These are phyloP conservation scores for Bos indicus DNA, from an alignment of 2,113 vertebrate species.

Conservation along the genomic window DNA sequence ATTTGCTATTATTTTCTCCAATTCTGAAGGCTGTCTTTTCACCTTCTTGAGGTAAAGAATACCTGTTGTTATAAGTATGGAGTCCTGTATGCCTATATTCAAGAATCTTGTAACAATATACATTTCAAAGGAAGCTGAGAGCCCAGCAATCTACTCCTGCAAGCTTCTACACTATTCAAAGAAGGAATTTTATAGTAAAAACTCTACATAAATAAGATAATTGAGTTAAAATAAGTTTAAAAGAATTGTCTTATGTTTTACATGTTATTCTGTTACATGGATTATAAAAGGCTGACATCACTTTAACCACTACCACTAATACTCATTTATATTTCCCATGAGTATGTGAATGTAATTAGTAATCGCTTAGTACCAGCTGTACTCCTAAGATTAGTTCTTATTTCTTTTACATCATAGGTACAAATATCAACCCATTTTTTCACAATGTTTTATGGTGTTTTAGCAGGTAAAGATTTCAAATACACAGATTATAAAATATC, in stretches of 20 bases:
- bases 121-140: neutral
- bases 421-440: neutral
- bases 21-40: no score
- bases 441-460: neutral
- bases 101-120: neutral
- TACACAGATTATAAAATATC: neutral
- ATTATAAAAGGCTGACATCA: neutral
- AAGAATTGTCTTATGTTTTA: neutral
- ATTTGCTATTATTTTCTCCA: no score
- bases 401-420: neutral
- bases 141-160: neutral
- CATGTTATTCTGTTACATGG: neutral
- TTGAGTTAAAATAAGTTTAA: neutral
- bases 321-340: neutral
- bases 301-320: neutral
- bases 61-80: neutral
- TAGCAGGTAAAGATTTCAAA: neutral
- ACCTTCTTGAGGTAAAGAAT: neutral
- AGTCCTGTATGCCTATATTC: neutral
- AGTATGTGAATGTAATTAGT: neutral
- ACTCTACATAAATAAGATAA: neutral
- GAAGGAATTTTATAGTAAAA: neutral
- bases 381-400: neutral
- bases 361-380: neutral
- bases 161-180: neutral